phyloP scores from a whole-genome alignment of 2,888 invertebrate genomes.

The Zygaena filipendulae region DNA sequence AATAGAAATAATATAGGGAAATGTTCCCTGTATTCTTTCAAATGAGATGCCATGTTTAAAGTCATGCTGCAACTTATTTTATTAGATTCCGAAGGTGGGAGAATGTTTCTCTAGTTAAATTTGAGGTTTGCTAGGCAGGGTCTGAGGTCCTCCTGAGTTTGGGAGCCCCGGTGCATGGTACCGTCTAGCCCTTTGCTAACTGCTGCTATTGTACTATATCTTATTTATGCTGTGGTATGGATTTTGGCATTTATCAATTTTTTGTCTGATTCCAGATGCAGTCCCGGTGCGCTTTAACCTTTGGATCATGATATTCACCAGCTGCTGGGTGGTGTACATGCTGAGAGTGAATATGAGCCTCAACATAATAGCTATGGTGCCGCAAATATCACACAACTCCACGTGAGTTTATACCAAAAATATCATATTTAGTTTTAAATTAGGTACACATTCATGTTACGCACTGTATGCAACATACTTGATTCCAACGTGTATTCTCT shows the following conservation, averaged over 20 bases:
- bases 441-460: not conserved
- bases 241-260: no score
- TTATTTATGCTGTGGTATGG: no score
- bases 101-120: not conserved
- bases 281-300: conserved; percentile 52
- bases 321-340: conserved; percentile 79
- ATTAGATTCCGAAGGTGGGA: not conserved
- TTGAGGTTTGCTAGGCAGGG: not conserved
- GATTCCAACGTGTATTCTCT: not conserved
- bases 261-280: conserved; percentile 44
- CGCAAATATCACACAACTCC: conserved; percentile 35
- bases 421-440: conserved; percentile 17
- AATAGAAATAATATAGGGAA: not conserved
- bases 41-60: not conserved
- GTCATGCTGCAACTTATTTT: not conserved
- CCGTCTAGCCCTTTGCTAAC: not conserved
- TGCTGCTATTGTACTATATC: conserved; percentile 25
- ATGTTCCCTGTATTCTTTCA: not conserved
- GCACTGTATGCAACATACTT: not conserved
- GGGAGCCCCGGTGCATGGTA: not conserved
- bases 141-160: not conserved
- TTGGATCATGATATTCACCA: conserved; percentile 76
- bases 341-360: conserved; percentile 81
- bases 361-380: conserved; percentile 77
- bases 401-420: conserved; percentile 31